phyloP scores from a whole-genome alignment of 2,888 invertebrate genomes.

The Drosophila planitibia region DNA sequence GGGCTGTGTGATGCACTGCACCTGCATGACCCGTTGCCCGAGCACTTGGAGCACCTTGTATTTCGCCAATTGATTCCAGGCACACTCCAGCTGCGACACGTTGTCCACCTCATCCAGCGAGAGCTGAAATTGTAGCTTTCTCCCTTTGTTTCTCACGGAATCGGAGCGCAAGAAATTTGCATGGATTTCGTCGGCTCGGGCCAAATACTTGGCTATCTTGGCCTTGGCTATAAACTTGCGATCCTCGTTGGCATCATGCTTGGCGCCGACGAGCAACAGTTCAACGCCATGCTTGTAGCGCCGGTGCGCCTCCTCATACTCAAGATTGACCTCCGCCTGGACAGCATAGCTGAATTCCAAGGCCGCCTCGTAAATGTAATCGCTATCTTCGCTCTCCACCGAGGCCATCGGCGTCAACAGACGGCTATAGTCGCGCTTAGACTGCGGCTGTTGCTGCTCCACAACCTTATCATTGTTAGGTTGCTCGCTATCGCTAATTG shows the following conservation, averaged over 20 bases:
- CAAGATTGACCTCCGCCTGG: conserved; percentile 84
- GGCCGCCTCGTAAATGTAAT: conserved; percentile 85
- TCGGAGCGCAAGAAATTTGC: conserved; percentile 74
- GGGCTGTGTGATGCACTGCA: conserved; percentile 83
- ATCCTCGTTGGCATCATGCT: conserved; percentile 83
- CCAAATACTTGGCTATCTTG: conserved; percentile 84
- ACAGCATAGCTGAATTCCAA: conserved; percentile 85
- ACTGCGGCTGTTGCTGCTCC: conserved; percentile 21
- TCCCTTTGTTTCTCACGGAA: not conserved
- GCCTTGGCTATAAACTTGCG: conserved; percentile 84
- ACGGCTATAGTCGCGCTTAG: conserved; percentile 66
- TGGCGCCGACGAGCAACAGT: conserved; percentile 80
- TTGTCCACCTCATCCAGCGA: conserved; percentile 81
- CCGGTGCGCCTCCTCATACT: conserved; percentile 82
- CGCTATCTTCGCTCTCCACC: conserved; percentile 84
- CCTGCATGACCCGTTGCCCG: conserved; percentile 83
- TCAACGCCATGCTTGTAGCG: conserved; percentile 84
- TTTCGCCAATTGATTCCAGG: conserved; percentile 84
- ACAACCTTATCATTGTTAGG: not conserved
- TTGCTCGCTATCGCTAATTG: conserved; percentile 18
- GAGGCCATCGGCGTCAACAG: conserved; percentile 84
- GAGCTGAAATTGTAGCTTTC: conserved; percentile 78
- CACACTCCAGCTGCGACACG: conserved; percentile 78
- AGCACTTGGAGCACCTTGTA: conserved; percentile 84
- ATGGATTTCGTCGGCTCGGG: conserved; percentile 84